Evolutionary conservation across 2,113 vertebrate genomes (phyloP).

Genomic region (Stegostoma tigrinum): DNA sequence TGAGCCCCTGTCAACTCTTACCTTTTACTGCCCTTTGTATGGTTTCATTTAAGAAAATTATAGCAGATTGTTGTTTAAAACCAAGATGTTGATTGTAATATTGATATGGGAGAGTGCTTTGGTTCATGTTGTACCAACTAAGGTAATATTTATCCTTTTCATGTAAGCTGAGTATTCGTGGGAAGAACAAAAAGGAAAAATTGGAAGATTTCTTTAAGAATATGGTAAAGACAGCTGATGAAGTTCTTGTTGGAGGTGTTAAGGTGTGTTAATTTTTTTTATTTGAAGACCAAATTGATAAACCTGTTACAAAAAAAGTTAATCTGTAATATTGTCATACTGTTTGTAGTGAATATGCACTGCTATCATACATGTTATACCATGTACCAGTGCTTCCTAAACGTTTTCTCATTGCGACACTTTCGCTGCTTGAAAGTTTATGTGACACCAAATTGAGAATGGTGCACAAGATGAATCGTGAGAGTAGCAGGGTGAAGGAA

Average conservation of each 20-base stretch:
- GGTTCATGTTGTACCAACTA: not conserved
- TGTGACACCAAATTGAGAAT: no score
- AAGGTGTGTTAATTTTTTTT: slow-evolving; percentile 62
- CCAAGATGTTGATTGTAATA: not conserved
- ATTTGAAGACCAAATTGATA: not conserved
- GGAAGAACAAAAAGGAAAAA: slow-evolving; percentile 98
- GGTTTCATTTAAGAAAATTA: not conserved
- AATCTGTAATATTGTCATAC: not conserved
- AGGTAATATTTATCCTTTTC: slow-evolving; percentile 35
- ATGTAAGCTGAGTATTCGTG: slow-evolving; percentile 87
- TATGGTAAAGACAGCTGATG: slow-evolving; percentile 95
- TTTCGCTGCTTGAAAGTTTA: no score
- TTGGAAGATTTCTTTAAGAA: slow-evolving; percentile 98
- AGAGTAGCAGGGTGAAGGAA: not conserved
- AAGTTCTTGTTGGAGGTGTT: slow-evolving; percentile 93
- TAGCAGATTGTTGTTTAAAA: slow-evolving; percentile 4
- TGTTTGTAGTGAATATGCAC: not conserved
- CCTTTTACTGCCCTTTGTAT: not conserved
- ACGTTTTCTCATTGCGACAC: no score
- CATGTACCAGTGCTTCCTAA: no score
- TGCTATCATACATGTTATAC: no score
- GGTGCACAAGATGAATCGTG: not conserved
- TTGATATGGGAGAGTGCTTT: not conserved
- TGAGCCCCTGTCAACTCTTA: not conserved
- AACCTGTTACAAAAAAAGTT: not conserved